These are phyloP conservation scores for Aspidapion aeneum DNA, from an alignment of 2,888 invertebrate genomes.

Conservation along the genomic window DNA sequence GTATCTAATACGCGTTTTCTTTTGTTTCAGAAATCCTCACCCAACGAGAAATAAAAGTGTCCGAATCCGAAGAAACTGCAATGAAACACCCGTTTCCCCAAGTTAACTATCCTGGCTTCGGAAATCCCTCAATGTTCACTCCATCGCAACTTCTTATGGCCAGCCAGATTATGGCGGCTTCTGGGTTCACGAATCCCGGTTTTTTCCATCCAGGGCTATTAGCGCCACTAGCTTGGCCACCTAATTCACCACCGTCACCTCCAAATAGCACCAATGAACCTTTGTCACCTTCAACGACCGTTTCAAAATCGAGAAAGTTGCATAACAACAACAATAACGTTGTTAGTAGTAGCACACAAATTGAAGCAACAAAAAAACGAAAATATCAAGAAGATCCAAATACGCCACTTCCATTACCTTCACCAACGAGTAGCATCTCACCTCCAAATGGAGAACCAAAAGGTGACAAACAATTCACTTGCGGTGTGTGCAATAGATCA, in stretches of 20 bases:
- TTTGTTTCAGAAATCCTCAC: slow-evolving; percentile 43
- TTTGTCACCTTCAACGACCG: slow-evolving; percentile 45
- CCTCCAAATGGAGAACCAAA: slow-evolving; percentile 46
- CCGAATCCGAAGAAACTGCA: slow-evolving; percentile 57
- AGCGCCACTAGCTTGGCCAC: slow-evolving; percentile 47
- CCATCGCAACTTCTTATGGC: slow-evolving; percentile 52
- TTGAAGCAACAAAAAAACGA: slow-evolving; percentile 32
- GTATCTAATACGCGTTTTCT: too few species aligned
- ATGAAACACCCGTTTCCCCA: slow-evolving; percentile 54
- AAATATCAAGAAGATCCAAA: slow-evolving; percentile 38
- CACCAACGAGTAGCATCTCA: slow-evolving; percentile 56
- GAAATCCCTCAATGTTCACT: slow-evolving; percentile 48
- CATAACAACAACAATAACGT: slow-evolving; percentile 47
- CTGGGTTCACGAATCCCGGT: slow-evolving; percentile 57
- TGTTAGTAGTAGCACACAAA: slow-evolving; percentile 46
- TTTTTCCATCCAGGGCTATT: slow-evolving; percentile 62
- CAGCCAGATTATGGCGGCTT: slow-evolving; percentile 53
- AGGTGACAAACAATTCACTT: slow-evolving; percentile 83
- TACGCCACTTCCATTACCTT: slow-evolving; percentile 47
- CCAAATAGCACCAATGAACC: slow-evolving; percentile 45
- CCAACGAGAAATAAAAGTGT: slow-evolving; percentile 46
- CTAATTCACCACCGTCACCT: slow-evolving; percentile 39
- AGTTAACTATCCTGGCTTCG: slow-evolving; percentile 53
- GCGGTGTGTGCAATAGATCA: slow-evolving; percentile 81
- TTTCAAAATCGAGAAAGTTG: slow-evolving; percentile 38